Evolutionary conservation across 2,113 vertebrate genomes (phyloP), one percentile per base, ranked within the genome.

Genomic region (Tachycineta bicolor): DNA sequence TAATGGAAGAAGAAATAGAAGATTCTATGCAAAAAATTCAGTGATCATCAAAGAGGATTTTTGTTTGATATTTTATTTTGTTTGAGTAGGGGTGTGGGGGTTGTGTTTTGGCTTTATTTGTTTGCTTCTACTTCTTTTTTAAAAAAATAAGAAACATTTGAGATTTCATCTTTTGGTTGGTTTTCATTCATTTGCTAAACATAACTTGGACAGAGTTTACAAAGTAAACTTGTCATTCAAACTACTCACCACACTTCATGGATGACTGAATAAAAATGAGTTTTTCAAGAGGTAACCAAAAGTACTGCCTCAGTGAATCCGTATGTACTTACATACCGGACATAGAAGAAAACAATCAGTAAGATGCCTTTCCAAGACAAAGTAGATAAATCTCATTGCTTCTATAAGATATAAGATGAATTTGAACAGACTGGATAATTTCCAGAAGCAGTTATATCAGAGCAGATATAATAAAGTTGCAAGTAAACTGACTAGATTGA

Each of bases 361-460:
- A 37, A 75, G 50, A 76, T 46, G 22, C 77, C 34, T 39, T 94
- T 93, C 47, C 74, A 62, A 89, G 84, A 62, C 84, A 89, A 77
- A 87, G 26, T 69, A 77, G 53, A 96, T 89, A 25, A 87, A 73
- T 69, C 43, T 90, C 67, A n/a, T 44, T 63, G 7, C 29, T 73
- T 79, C 59, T 58, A 9, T 44, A 65, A 86, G 20, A 52, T 46
- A 31, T 2, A 76, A 73, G 34, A 91, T 82, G 52, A 87, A 91
- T 92, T 60, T 76, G 69, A 94, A 84, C 19, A 83, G 67, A 50
- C 34, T 15, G 34, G 39, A 63, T 64, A 85, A 85, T 83, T 94
- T 96, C 78, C 73, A 89, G 90, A 82, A 94, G 62, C 28, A 86
- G 79, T 83, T 86, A 31, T 21, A 83, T 90, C 53, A 77, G 31